Evolutionary conservation across 2,113 vertebrate genomes (phyloP).

Genomic region (Rynchops niger): DNA sequence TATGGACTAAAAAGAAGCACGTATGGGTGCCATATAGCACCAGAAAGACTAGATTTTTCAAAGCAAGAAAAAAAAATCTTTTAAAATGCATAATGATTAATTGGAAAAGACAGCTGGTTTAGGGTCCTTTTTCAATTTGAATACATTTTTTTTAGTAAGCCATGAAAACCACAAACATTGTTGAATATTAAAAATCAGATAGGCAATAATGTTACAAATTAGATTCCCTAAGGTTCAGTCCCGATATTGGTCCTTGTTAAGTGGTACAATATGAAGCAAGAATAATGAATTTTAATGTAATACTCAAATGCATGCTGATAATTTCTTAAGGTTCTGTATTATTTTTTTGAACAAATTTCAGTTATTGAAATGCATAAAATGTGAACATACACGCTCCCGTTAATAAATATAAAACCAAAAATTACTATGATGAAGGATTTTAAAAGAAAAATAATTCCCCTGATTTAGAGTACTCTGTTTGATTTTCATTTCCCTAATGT

Average conservation of each 20-base stretch:
- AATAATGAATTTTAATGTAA: conserved; percentile 59
- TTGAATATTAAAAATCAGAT: conserved; percentile 12
- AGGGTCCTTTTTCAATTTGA: background rate
- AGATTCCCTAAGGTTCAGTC: conserved; percentile 20
- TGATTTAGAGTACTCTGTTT: background rate
- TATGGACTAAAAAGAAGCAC: background rate
- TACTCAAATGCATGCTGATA: background rate
- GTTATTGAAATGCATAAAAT: conserved; percentile 1
- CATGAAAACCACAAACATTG: conserved; percentile 19
- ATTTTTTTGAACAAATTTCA: conserved; percentile 15
- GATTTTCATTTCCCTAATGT: background rate
- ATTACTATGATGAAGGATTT: background rate
- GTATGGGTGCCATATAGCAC: background rate
- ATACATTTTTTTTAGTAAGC: background rate
- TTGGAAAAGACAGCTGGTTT: background rate
- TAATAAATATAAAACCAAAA: background rate
- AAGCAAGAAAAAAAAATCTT: background rate
- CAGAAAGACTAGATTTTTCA: background rate
- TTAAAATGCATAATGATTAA: background rate
- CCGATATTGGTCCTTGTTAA: conserved; percentile 10
- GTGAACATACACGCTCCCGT: background rate
- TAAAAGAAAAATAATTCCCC: background rate
- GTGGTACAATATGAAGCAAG: background rate
- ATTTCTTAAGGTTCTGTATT: conserved; percentile 27
- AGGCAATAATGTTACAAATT: conserved; percentile 22